phyloP scores from a whole-genome alignment of 2,888 invertebrate species.

The Cephus sareptanus region DNA sequence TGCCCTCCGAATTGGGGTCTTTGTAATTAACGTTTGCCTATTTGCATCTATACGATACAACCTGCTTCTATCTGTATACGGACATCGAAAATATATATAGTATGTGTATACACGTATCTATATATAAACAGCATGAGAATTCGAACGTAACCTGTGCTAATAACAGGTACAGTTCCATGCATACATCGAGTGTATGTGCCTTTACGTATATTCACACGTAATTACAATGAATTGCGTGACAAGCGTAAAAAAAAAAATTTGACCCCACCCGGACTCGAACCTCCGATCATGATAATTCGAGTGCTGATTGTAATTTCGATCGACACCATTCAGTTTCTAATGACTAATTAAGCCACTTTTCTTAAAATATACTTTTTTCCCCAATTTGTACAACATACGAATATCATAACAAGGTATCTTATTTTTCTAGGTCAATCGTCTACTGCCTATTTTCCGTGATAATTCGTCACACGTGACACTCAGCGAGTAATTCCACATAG shows the following conservation, averaged over 20 bases:
- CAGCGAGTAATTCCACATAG: no score
- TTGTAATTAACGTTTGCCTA: conserved; percentile 1
- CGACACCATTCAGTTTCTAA: not conserved
- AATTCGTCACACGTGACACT: not conserved
- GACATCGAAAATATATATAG: not conserved
- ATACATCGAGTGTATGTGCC: not conserved
- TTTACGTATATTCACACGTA: not conserved
- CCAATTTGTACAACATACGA: not conserved
- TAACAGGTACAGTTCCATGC: not conserved
- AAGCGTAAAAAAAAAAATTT: not conserved
- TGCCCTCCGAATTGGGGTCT: not conserved
- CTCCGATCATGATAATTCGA: not conserved
- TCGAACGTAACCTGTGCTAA: not conserved
- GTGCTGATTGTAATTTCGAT: not conserved
- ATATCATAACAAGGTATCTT: not conserved
- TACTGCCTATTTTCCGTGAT: not conserved
- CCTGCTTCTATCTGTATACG: not conserved
- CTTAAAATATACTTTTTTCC: not conserved
- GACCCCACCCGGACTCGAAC: not conserved
- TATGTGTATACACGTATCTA: not conserved
- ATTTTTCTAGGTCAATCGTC: not conserved
- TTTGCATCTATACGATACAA: not conserved
- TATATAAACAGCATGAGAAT: not conserved
- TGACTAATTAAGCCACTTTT: not conserved
- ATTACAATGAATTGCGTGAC: not conserved